These are phyloP conservation scores for Macrobrachium rosenbergii DNA, from an alignment of 1,140 invertebrate genomes.

Conservation along the genomic window DNA sequence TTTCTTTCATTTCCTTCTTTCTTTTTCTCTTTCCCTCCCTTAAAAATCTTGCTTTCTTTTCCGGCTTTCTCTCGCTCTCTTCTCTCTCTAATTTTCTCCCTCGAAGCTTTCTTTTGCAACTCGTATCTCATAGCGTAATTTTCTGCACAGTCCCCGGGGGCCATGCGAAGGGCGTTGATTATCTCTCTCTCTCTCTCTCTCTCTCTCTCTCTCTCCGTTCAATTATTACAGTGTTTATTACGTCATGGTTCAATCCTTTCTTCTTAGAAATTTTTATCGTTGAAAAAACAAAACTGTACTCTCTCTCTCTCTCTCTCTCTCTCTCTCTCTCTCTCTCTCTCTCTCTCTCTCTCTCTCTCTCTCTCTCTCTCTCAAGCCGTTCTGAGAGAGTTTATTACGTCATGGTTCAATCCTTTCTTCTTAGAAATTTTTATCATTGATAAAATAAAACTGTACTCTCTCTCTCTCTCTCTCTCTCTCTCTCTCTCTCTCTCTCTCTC, in stretches of 20 bases:
- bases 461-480: slow-evolving; percentile 2
- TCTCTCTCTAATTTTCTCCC: too few relatives aligned
- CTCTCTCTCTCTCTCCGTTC: background rate
- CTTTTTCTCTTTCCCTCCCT: too few relatives aligned
- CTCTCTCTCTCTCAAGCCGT: slow-evolving; percentile 4
- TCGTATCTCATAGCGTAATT: too few relatives aligned
- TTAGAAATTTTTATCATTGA: too few relatives aligned
- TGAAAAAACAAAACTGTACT: too few relatives aligned
- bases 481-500: slow-evolving; percentile 21
- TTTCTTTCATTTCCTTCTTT: background rate
- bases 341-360: slow-evolving; percentile 23
- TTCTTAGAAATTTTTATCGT: too few relatives aligned
- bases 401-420: too few relatives aligned
- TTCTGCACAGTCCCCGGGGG: too few relatives aligned
- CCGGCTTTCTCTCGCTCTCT: background rate
- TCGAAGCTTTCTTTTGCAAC: too few relatives aligned
- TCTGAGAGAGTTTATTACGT: too few relatives aligned
- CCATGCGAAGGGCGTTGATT: background rate
- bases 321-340: slow-evolving; percentile 21
- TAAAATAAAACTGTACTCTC: background rate
- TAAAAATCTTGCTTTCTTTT: background rate
- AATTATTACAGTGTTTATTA: too few relatives aligned
- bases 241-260: too few relatives aligned
- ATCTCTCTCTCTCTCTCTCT: slow-evolving; percentile 25
- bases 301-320: background rate